These are phyloP conservation scores for Salvelinus alpinus DNA, from an alignment of 2,113 vertebrate species.

Conservation along the genomic window DNA sequence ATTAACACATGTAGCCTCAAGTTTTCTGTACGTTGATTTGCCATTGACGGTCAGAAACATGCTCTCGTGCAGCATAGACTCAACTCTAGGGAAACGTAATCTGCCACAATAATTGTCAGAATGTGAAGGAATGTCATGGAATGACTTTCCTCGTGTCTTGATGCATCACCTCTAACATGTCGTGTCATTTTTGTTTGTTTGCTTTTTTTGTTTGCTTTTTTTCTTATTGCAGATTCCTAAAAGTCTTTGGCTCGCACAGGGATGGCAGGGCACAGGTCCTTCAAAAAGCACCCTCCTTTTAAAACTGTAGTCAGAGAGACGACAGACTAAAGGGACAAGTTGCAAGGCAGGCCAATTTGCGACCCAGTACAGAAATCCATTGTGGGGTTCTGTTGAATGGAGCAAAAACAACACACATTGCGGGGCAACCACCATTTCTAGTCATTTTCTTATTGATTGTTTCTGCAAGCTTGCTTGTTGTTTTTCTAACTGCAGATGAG, in stretches of 20 bases:
- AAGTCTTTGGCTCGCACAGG: constrained; percentile 74
- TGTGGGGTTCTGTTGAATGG: too few species aligned
- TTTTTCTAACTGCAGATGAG: not conserved
- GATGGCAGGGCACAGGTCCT: constrained; percentile 71
- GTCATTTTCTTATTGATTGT: constrained; percentile 5
- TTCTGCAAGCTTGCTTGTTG: not conserved
- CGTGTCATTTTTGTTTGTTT: constrained; percentile 66
- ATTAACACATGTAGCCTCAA: too few species aligned
- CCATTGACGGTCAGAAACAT: too few species aligned
- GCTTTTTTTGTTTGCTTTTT: constrained; percentile 52
- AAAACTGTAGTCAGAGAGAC: constrained; percentile 50
- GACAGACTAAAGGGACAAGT: constrained; percentile 29
- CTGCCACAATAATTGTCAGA: constrained; percentile 6
- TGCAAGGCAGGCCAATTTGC: constrained; percentile 37
- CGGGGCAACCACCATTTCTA: constrained; percentile 14
- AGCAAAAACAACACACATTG: constrained; percentile 20
- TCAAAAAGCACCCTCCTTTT: constrained; percentile 46
- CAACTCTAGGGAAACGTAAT: not conserved
- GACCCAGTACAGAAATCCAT: not conserved
- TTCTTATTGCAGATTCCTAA: constrained; percentile 87
- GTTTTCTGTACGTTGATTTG: too few species aligned
- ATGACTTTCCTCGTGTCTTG: constrained; percentile 30
- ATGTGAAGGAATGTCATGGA: constrained; percentile 1
- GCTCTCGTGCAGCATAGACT: too few species aligned
- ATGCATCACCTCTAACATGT: constrained; percentile 64